Percentiles rank a stretch among this genome's conserved stretches.
Evolutionary conservation across 2,888 invertebrate genomes (phyloP).

Genomic region (Loripinus fragilis): DNA sequence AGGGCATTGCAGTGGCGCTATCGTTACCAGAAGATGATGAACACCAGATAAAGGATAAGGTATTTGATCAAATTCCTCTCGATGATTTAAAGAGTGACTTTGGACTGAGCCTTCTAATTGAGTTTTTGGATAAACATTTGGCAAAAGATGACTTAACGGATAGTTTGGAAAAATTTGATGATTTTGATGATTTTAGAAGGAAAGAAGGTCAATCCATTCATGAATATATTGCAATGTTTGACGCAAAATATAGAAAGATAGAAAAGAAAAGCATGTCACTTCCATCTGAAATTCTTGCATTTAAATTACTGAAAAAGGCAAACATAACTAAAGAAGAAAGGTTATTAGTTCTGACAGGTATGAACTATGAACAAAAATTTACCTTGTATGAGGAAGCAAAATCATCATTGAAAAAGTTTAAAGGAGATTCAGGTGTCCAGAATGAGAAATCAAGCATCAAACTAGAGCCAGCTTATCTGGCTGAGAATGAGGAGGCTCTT

Average conservation of each 20-base stretch:
- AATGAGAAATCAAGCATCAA: no score
- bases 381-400: not conserved
- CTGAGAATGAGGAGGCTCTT: no score
- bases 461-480: no score
- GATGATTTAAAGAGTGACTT: no score
- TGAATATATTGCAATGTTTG: not conserved
- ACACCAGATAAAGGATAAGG: no score
- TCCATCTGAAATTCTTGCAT: not conserved
- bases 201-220: not conserved
- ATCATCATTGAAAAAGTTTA: no score
- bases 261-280: not conserved
- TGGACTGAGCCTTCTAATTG: no score
- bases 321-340: not conserved
- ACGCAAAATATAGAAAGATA: not conserved
- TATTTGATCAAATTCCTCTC: no score
- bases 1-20: no score
- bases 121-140: not conserved
- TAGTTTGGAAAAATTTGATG: not conserved
- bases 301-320: not conserved
- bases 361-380: not conserved
- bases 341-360: not conserved
- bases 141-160: not conserved
- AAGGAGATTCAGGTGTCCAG: no score
- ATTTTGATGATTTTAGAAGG: not conserved
- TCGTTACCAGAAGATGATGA: no score